Conservation (phyloP, 35 echinoderm and acorn worm species). For the Stichopus chloronotus region DNA sequence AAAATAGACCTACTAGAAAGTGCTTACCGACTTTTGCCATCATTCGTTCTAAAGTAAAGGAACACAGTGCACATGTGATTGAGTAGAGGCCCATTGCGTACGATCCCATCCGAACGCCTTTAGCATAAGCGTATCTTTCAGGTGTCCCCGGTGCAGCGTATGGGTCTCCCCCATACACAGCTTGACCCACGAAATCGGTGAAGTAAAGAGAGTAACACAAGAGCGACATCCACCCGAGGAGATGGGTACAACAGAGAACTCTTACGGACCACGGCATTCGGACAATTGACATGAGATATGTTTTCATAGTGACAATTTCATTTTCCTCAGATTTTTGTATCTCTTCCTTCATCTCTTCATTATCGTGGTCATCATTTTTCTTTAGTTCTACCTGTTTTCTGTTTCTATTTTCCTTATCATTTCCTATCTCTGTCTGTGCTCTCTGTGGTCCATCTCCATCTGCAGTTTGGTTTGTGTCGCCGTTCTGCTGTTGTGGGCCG, state of each 20-base stretch:
- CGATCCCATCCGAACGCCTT: conserved; percentile 89
- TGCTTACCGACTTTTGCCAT: conserved; percentile 90
- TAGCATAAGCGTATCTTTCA: conserved; percentile 69
- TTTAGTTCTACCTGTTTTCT: background rate
- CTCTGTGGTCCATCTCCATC: background rate
- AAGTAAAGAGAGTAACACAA: conserved; percentile 97
- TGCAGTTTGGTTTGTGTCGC: too few relatives aligned
- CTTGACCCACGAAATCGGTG: conserved; percentile 94
- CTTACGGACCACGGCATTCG: conserved; percentile 87
- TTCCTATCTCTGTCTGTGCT: background rate
- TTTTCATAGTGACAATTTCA: conserved; percentile 64
- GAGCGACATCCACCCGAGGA: conserved; percentile 98
- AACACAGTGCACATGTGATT: conserved; percentile 86
- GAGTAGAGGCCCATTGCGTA: conserved; percentile 96
- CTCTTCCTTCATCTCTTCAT: conserved; percentile 4
- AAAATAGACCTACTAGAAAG: too few relatives aligned
- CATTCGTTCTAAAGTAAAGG: conserved; percentile 71
- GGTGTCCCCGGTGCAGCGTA: conserved; percentile 64
- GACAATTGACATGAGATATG: conserved; percentile 87
- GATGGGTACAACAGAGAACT: conserved; percentile 92
- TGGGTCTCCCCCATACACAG: conserved; percentile 89
- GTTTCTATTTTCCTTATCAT: background rate
- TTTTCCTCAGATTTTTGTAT: background rate
- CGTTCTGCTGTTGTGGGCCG: background rate
- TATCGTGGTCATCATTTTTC: conserved; percentile 31